Base-by-base conservation (phyloP, 2,113 vertebrate genomes). In the Myotis davidii region DNA sequence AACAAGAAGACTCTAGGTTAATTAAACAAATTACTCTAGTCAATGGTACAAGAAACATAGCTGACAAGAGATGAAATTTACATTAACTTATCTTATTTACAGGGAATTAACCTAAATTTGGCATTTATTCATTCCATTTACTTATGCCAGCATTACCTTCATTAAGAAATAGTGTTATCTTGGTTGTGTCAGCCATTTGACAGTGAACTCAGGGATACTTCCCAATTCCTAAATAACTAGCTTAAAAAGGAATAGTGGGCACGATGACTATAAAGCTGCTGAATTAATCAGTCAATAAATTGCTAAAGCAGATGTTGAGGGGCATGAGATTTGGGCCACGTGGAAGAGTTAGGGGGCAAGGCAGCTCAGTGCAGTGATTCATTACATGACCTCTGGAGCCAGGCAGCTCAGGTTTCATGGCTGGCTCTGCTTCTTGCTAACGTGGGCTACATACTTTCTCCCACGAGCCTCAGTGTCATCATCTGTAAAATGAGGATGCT, bases 11-110 rank as follows among this genome's bases (percentile, higher is more conserved):
- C 11, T 91, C 13, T 74, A 85, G 45, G 77, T 97, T 95, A 94
- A 91, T 94, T 95, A 92, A 96, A 87, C 18, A 89, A 87, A 91
- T 97, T 91, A 79, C 34, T 94, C 18, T 88, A 90, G 56, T 90
- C 50, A 96, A 1, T 52, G 20, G 42, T 87, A 78, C 34, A 92
- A 70, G 32, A 59, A 56, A 9, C 13, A 50, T 23, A 92, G 20
- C 39, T 94, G 84, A 90, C 52, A 92, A 93, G 72, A 92, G 37
- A 72, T 76, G 11, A 88, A 86, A 64, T 78, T 54, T 39, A 18
- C 20, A 87, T 91, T 93, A 81, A 94, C 93, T 81, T 93, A 70
- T 82, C 67, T 37, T 90, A 2, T 82, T 92, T 94, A 59, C 20
- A 77, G 18, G 32, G 12, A 87, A 56, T 91, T 97, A 92, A 39